Percentiles rank a stretch among this genome's conserved stretches.
Conservation (phyloP, 2,888 invertebrate species). For the Xanthia icteritia region DNA sequence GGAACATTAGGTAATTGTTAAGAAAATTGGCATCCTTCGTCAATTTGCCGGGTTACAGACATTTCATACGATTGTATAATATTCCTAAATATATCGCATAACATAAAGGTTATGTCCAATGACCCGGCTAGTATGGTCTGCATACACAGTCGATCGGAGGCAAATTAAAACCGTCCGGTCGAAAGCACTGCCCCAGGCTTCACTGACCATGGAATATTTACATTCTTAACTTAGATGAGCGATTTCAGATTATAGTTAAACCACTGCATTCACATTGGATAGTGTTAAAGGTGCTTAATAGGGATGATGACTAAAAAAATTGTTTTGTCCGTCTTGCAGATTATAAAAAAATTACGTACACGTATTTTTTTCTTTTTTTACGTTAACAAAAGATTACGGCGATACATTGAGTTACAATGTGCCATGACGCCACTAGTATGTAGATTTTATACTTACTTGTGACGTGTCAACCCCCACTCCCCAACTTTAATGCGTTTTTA, state of each 20-base stretch:
- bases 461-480: too few species aligned
- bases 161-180: constrained; percentile 73
- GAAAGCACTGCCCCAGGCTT: constrained; percentile 66
- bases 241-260: constrained; percentile 19
- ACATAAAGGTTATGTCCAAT: constrained; percentile 57
- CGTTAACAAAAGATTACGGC: too few species aligned
- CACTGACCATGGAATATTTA: constrained; percentile 77
- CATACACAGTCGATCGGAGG: constrained; percentile 71
- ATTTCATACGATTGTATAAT: not conserved
- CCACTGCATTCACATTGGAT: not conserved
- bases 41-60: too few species aligned
- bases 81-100: not conserved
- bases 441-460: too few species aligned
- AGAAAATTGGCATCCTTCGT: not conserved
- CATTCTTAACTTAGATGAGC: constrained; percentile 61
- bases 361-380: too few species aligned
- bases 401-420: too few species aligned
- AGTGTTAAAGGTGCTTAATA: not conserved
- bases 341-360: too few species aligned
- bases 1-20: not conserved
- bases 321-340: too few species aligned
- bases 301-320: too few species aligned
- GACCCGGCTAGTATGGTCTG: constrained; percentile 62
- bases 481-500: too few species aligned
- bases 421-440: too few species aligned